A percentile compares a stretch with the other conserved stretches of the same genome.
phyloP scores from a whole-genome alignment of 2,888 invertebrate genomes.

The Dione vanillae region DNA sequence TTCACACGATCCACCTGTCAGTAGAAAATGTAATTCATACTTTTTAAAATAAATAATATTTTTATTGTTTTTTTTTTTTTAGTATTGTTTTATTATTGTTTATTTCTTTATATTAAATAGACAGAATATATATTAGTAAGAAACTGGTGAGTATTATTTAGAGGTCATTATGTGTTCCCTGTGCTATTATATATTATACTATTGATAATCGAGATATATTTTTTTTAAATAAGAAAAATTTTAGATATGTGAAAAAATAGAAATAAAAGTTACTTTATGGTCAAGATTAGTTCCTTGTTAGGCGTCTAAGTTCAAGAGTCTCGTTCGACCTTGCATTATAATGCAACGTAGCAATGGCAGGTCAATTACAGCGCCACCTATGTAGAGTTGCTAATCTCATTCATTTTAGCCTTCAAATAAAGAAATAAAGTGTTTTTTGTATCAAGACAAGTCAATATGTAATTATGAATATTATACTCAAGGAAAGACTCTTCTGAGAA shows the following conservation, averaged over 20 bases:
- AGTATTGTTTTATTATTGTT: too few species aligned
- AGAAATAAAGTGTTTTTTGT: conserved; percentile 11
- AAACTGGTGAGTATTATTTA: too few species aligned
- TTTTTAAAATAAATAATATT: background rate
- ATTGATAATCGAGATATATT: too few species aligned
- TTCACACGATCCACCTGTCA: background rate
- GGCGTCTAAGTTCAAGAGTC: conserved; percentile 25
- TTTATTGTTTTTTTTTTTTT: too few species aligned
- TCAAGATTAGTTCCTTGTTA: conserved; percentile 22
- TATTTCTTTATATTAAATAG: too few species aligned
- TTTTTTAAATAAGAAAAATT: background rate
- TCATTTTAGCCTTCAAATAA: conserved; percentile 12
- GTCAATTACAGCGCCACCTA: conserved; percentile 16
- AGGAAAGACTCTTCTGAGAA: conserved; percentile 14
- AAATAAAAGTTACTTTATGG: background rate
- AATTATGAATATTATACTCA: conserved; percentile 24
- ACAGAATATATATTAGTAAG: too few species aligned
- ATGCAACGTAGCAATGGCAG: conserved; percentile 16
- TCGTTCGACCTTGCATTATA: conserved; percentile 16
- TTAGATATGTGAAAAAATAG: background rate
- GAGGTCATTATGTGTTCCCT: too few species aligned
- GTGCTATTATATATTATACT: too few species aligned
- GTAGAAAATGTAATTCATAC: background rate
- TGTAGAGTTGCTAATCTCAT: conserved; percentile 10
- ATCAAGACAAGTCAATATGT: conserved; percentile 15